Evolutionary conservation across 2,888 invertebrate genomes (phyloP).

Genomic region (Parasteatoda lunata): DNA sequence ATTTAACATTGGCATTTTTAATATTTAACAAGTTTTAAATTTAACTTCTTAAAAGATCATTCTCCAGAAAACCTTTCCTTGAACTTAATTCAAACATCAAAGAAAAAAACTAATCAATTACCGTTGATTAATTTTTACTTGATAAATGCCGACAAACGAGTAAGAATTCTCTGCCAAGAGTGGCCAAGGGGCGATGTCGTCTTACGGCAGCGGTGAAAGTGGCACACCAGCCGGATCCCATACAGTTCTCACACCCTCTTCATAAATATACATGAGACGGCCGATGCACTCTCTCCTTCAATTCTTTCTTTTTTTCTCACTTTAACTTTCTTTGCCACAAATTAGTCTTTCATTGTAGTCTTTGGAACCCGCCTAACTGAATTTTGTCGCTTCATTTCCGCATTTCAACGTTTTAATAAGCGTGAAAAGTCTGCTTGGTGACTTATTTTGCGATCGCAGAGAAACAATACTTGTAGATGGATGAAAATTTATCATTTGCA

Average conservation of each 20-base stretch:
- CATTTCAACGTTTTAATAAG: background rate
- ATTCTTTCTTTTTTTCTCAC: conserved; percentile 1
- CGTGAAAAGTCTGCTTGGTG: background rate
- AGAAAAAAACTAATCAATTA: no score
- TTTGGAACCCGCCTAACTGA: background rate
- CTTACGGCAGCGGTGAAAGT: conserved; percentile 37
- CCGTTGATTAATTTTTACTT: no score
- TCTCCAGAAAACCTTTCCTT: no score
- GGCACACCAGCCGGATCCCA: conserved; percentile 41
- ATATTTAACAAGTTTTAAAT: no score
- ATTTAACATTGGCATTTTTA: no score
- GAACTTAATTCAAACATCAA: no score
- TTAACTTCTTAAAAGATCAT: no score
- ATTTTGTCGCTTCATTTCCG: background rate
- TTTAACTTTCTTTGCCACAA: background rate
- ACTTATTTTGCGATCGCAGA: no score
- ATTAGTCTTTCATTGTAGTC: background rate
- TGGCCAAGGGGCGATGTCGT: conserved; percentile 55
- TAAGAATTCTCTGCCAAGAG: background rate
- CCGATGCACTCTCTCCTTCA: conserved; percentile 16
- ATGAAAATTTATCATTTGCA: no score
- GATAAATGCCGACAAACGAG: no score
- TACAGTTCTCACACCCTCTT: conserved; percentile 57
- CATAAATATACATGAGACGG: conserved; percentile 54
- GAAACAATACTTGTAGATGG: no score